Evolutionary conservation across 2,888 invertebrate species (phyloP), one percentile per base, ranked within the genome.

Genomic region (Allygus modestus): DNA sequence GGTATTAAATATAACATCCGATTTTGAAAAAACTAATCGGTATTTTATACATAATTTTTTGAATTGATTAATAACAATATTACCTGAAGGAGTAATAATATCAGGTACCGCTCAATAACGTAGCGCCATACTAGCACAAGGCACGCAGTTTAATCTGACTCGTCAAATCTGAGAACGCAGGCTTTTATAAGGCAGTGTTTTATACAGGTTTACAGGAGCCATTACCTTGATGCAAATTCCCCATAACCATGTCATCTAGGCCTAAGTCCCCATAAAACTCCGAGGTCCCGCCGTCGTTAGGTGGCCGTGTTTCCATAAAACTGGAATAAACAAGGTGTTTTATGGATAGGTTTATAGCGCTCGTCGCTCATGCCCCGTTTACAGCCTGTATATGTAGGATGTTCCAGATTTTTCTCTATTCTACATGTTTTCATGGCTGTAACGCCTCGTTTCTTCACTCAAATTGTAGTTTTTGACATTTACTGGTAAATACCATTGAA

Each of bases 251-350:
- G 15, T 31, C 65, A 65, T 65, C 65, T 65, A 71, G 41, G 41
- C 20, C 41, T 71, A 41, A 37, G 71, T 41, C 33, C 20, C 41
- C 71, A 71, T 71, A 71, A 71, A 71, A 33, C 71, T 41, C 33
- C 15, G 41, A 71, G 71, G 41, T n/a, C 71, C 71, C 4, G 33
- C 31, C 69, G 69, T 33, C 33, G 69, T 33, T 61, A 61, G 12
- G 37, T 31, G 20, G 20, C 2, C 71, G 41, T 41, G 23, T 37
- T 41, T 37, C 71, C 71, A 41, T 71, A 71, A 71, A 71, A 37
- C 11, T 20, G 71, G 71, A 71, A 71, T 71, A 71, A 37, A 71
- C 71, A 71, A 41, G 71, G 41, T 71, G 71, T 37, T 71, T 71
- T 71, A 71, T 71, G 71, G 26, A 69, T 65, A 20, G 71, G 37